phyloP scores from a whole-genome alignment of 2,888 invertebrate genomes.

The Nomada fabriciana region DNA sequence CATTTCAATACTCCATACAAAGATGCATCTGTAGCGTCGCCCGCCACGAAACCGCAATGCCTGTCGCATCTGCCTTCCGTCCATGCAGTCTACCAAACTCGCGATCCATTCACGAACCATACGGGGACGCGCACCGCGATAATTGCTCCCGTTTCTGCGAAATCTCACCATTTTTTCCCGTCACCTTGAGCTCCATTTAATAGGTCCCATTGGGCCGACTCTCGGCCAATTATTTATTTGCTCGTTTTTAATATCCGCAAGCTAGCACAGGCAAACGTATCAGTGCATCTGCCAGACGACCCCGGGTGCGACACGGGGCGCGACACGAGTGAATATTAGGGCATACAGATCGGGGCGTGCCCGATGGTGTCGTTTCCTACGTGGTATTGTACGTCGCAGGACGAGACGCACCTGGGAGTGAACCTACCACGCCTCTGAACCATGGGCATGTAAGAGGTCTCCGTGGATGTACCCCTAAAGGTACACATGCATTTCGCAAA shows the following conservation, averaged over 20 bases:
- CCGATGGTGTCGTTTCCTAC: conserved; percentile 81
- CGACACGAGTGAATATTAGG: conserved; percentile 80
- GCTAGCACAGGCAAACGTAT: conserved; percentile 16
- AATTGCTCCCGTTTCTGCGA: background rate
- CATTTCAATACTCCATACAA: conserved; percentile 4
- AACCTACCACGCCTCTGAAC: conserved; percentile 80
- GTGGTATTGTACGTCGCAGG: conserved; percentile 76
- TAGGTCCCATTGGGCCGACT: background rate
- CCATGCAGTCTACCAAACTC: background rate
- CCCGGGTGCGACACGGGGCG: conserved; percentile 55
- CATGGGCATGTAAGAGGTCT: conserved; percentile 76
- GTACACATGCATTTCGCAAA: conserved; percentile 27
- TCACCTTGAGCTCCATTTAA: background rate
- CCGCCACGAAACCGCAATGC: conserved; percentile 55
- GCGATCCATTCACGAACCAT: background rate
- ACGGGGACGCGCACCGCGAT: background rate
- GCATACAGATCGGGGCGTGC: conserved; percentile 82
- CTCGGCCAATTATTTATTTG: conserved; percentile 38
- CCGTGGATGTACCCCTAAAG: conserved; percentile 63
- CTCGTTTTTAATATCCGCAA: conserved; percentile 25
- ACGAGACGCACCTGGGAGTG: conserved; percentile 83
- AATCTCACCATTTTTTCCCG: background rate
- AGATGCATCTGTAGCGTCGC: conserved; percentile 24
- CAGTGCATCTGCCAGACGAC: conserved; percentile 77
- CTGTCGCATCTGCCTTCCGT: conserved; percentile 59